Percentiles rank a stretch among this genome's conserved stretches.
phyloP scores from a whole-genome alignment of 37 sponge, comb jelly and placozoan genomes.

The Chondrilla cf. caribensis region DNA sequence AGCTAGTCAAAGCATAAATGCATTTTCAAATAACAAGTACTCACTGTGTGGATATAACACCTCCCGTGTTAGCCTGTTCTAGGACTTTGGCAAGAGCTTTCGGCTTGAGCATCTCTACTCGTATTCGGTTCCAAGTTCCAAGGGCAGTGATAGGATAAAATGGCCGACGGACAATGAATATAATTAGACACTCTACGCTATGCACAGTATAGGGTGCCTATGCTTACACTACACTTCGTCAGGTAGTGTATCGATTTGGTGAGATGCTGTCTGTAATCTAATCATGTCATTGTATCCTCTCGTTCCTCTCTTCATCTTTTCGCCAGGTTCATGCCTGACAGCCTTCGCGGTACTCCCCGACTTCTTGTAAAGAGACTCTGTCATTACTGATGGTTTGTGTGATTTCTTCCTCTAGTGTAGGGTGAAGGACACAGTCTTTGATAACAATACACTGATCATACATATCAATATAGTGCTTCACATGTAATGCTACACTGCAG shows the following conservation, averaged over 20 bases:
- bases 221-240: neutral
- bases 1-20: no score
- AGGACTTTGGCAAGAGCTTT: slow-evolving; percentile 74
- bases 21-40: no score
- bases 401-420: neutral
- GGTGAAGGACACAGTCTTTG: neutral
- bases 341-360: neutral
- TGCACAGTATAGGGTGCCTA: no score
- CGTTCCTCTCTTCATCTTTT: neutral
- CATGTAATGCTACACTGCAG: no score
- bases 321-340: neutral
- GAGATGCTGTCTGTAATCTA: neutral
- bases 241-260: neutral
- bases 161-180: no score
- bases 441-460: neutral
- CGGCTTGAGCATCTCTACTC: slow-evolving; percentile 65
- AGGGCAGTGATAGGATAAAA: no score
- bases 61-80: slow-evolving; percentile 84
- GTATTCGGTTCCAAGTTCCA: no score
- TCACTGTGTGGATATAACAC: slow-evolving; percentile 68
- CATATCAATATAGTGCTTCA: no score
- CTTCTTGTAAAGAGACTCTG: slow-evolving; percentile 4
- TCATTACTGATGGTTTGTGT: slow-evolving; percentile 3
- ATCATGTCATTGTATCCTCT: neutral
- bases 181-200: no score